phyloP scores from a whole-genome alignment of 2,113 vertebrate species.

The Montifringilla adamsi region DNA sequence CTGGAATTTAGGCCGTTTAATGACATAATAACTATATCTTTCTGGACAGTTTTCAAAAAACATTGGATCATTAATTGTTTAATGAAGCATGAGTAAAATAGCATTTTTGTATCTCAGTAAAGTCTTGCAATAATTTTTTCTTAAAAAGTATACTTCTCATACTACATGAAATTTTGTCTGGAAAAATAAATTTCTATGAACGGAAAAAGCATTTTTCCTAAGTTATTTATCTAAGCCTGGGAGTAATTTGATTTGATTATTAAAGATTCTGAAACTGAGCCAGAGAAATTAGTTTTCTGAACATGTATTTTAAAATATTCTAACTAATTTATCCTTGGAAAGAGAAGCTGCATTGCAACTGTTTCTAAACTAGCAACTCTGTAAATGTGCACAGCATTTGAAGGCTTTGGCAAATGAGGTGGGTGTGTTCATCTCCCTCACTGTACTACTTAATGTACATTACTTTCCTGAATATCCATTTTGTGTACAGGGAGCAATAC shows the following conservation, averaged over 20 bases:
- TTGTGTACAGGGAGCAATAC: not conserved
- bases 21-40: not conserved
- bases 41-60: not conserved
- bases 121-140: not conserved
- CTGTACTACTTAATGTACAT: conserved; percentile 3
- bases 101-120: not conserved
- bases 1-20: not conserved
- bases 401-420: not conserved
- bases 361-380: not conserved
- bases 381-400: not conserved
- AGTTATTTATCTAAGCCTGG: not conserved
- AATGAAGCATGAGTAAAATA: not conserved
- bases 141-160: not conserved
- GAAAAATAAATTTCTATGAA: not conserved
- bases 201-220: not conserved
- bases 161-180: not conserved
- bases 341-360: not conserved
- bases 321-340: not conserved
- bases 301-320: not conserved
- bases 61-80: not conserved
- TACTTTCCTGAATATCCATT: not conserved
- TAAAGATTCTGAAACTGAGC: not conserved
- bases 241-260: not conserved
- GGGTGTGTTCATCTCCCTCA: conserved; percentile 5
- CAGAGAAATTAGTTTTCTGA: not conserved